Conservation (phyloP, 1,140 invertebrate genomes). For the Oryctes rhinoceros region DNA sequence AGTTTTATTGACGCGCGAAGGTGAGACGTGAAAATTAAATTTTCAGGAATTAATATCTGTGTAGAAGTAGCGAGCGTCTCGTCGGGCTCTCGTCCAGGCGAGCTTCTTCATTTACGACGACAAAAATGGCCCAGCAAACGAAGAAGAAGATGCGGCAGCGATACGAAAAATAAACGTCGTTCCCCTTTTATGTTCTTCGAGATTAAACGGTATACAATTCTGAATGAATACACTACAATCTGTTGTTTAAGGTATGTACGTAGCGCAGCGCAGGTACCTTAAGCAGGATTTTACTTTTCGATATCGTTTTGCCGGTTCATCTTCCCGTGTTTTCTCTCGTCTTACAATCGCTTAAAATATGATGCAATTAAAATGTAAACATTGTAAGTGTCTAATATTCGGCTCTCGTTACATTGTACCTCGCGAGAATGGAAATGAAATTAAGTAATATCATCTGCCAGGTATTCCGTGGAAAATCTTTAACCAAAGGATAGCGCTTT, state of each 20-base stretch:
- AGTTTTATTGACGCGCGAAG: not conserved
- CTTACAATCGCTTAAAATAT: not conserved
- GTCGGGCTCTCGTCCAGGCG: not conserved
- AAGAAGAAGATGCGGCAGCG: not conserved
- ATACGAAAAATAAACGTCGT: constrained; percentile 15
- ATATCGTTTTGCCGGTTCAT: not conserved
- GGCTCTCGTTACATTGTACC: not conserved
- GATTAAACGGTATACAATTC: constrained; percentile 10
- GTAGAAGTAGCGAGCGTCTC: not conserved
- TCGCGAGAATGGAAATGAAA: not conserved
- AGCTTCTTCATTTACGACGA: not conserved
- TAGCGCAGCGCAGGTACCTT: not conserved
- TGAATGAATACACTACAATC: constrained; percentile 10
- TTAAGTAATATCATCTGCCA: not conserved
- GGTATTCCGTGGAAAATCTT: not conserved
- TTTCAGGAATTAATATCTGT: constrained; percentile 1
- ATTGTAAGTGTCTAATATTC: not conserved
- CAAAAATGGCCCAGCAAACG: not conserved
- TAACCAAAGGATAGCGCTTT: no score
- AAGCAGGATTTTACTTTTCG: not conserved
- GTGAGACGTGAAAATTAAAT: constrained; percentile 10
- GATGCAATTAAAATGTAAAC: not conserved
- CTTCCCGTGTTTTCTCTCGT: not conserved
- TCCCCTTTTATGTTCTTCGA: not conserved
- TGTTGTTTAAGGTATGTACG: constrained; percentile 1